Evolutionary conservation across 2,888 invertebrate species (phyloP), one percentile per base, ranked within the genome.

Genomic region (Parnassius mnemosyne): DNA sequence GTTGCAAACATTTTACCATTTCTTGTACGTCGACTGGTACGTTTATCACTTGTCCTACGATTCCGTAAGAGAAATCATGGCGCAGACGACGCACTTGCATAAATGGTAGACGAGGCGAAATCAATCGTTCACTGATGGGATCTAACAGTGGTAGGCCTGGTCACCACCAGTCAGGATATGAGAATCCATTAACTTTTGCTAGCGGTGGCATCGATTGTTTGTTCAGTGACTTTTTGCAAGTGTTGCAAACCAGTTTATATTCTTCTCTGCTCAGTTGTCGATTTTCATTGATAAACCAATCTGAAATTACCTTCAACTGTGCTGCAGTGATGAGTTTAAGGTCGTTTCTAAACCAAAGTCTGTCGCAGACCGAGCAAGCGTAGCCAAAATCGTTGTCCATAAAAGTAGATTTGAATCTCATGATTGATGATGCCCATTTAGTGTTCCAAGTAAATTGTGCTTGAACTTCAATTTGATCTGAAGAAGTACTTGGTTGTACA

Each of bases 261-360:
- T 56, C 56, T n/a, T 47, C 47, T 34, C n/a, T n/a, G 46, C 43
- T 5, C 3, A 43, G 43, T 43, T 11, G 43, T 43, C 66, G 53
- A 64, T 64, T 66, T 69, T 66, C 67, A 46, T 66, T 70, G 52
- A 68, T 57, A 53, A 63, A 69, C 71, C 72, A 70, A 61, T 76
- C 71, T 69, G 75, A 75, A 0, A 76, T 76, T 0, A 79, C 74
- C 71, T 76, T 0, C 50, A 78, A 71, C 42, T 79, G 74, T 73
- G 66, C 66, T 0, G 71, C 75, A 76, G 75, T 76, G 73, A 75
- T 76, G 71, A 46, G 10, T 75, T 80, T 79, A 3, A 80, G 72
- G 68, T 81, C 80, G 9, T 79, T 77, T 61, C 67, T 76, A 55
- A 74, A 81, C 79, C 80, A 81, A 34, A 82, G 57, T 74, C 80